A percentile compares a stretch with the other conserved stretches of the same genome.
phyloP scores from a whole-genome alignment of 2,888 invertebrate genomes.

The Plagiodera versicolora region DNA sequence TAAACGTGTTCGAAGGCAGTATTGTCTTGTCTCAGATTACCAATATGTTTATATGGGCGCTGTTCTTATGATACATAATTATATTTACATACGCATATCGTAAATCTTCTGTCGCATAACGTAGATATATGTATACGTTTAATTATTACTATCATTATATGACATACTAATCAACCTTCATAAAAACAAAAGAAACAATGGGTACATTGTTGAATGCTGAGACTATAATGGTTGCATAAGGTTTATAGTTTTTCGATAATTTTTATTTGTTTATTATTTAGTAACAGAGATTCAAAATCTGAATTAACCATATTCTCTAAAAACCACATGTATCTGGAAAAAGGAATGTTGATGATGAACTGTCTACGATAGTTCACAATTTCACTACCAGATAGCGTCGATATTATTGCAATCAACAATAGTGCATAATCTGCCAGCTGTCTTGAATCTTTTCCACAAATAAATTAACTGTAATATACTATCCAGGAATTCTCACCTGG shows the following conservation, averaged over 20 bases:
- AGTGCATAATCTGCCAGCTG: too few species aligned
- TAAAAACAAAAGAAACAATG: neutral
- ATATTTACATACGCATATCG: neutral
- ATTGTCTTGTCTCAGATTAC: neutral
- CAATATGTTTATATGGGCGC: neutral
- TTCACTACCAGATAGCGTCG: too few species aligned
- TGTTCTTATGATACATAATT: neutral
- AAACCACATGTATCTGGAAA: too few species aligned
- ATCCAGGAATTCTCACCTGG: neutral
- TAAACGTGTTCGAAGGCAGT: neutral
- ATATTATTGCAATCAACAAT: too few species aligned
- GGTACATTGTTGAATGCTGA: neutral
- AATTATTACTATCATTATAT: neutral
- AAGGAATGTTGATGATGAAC: too few species aligned
- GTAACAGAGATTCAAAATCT: too few species aligned
- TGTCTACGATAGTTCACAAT: too few species aligned
- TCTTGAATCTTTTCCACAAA: too few species aligned
- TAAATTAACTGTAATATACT: too few species aligned
- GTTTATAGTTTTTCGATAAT: neutral
- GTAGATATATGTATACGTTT: neutral
- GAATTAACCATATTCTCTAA: too few species aligned
- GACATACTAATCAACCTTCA: conserved; percentile 1
- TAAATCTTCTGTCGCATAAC: neutral
- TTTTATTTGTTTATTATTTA: neutral
- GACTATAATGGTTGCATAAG: neutral